phyloP scores from a whole-genome alignment of 2,797 vertebrate species.

The Luscinia megarhynchos region DNA sequence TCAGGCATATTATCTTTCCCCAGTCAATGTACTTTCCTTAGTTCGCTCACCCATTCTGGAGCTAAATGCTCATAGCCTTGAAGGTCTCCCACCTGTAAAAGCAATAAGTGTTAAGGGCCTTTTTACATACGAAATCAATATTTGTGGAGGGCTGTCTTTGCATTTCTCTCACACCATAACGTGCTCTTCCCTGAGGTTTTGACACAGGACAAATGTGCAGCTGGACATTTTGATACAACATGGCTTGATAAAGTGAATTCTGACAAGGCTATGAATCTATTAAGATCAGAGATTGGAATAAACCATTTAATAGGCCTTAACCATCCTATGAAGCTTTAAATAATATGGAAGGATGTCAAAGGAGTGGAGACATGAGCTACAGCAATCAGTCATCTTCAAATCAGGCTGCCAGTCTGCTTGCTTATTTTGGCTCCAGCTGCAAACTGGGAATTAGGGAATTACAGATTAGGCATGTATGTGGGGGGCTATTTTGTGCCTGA shows the following conservation, averaged over 20 bases:
- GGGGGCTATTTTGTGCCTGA: neutral
- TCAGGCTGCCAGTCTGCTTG: neutral
- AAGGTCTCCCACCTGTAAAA: neutral
- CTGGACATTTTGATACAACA: neutral
- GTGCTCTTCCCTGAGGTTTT: neutral
- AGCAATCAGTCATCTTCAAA: neutral
- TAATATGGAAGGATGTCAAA: neutral
- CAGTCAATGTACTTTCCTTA: constrained; percentile 12
- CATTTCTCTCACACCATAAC: neutral
- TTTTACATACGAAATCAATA: constrained; percentile 4
- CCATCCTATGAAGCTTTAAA: neutral
- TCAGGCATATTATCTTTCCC: constrained; percentile 29
- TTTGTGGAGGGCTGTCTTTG: neutral
- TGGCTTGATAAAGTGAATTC: neutral
- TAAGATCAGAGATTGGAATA: neutral
- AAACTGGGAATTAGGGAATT: neutral
- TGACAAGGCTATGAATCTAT: neutral
- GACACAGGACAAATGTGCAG: neutral
- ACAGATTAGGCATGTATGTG: neutral
- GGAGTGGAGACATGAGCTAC: neutral
- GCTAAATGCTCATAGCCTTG: neutral
- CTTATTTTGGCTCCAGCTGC: neutral
- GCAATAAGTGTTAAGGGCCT: neutral
- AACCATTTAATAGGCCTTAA: constrained; percentile 1
- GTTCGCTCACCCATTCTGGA: neutral